Conservation (phyloP, 2,797 vertebrate species). For the Danio jaintianensis region DNA sequence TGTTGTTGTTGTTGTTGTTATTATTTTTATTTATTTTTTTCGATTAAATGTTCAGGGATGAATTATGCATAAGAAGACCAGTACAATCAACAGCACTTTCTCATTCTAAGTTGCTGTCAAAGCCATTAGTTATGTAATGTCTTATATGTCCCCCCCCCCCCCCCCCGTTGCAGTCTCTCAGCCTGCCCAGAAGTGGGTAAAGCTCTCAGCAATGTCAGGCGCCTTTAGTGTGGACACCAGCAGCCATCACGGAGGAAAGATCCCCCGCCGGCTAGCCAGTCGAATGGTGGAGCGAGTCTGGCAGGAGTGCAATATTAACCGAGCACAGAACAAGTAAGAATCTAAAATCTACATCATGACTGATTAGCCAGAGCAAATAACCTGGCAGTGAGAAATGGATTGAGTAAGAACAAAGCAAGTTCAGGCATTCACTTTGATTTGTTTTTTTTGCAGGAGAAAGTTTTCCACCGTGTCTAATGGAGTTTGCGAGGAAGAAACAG, state of each 20-base stretch:
- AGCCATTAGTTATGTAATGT: background rate
- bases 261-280: conserved; percentile 91
- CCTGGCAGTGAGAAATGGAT: background rate
- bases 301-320: conserved; percentile 99
- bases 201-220: conserved; percentile 87
- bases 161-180: conserved; percentile 87
- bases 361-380: conserved; percentile 8
- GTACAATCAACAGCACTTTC: background rate
- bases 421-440: background rate
- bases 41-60: background rate
- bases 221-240: conserved; percentile 90
- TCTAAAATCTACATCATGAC: conserved; percentile 14
- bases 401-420: background rate
- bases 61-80: background rate
- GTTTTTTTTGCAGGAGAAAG: conserved; percentile 84
- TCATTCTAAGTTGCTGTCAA: background rate
- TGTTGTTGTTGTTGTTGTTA: background rate
- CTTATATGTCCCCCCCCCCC: too few relatives aligned
- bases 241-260: conserved; percentile 94
- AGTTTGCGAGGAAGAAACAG: conserved; percentile 88
- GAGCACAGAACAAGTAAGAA: conserved; percentile 95
- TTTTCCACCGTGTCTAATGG: conserved; percentile 90
- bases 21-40: background rate
- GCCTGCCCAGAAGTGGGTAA: conserved; percentile 94
- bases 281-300: conserved; percentile 95